phyloP scores from a whole-genome alignment of 2,113 vertebrate species.

The Kobus ellipsiprymnus region DNA sequence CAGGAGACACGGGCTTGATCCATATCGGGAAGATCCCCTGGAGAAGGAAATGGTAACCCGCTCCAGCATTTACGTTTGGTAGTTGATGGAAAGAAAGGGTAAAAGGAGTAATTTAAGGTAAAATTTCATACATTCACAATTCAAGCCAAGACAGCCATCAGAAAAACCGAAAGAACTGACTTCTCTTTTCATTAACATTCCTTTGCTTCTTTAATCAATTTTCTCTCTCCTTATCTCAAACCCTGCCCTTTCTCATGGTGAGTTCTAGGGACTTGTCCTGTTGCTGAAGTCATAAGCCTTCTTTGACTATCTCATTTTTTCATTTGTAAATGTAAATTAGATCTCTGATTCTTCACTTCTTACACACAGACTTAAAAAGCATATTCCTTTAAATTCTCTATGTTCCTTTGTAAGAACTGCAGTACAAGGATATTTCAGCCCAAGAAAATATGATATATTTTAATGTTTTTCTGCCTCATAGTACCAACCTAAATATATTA shows the following conservation, averaged over 20 bases:
- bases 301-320: neutral
- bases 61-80: neutral
- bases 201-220: neutral
- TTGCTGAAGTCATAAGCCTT: neutral
- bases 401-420: neutral
- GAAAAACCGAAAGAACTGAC: neutral
- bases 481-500: neutral
- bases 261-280: neutral
- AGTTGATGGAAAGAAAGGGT: neutral
- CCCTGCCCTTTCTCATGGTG: neutral
- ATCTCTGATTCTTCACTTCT: neutral
- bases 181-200: neutral
- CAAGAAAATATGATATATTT: neutral
- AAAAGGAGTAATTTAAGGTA: neutral
- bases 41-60: neutral
- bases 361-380: neutral
- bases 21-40: neutral
- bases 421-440: neutral
- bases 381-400: neutral
- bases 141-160: neutral
- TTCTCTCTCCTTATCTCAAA: neutral
- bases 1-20: neutral
- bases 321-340: slow-evolving; percentile 11
- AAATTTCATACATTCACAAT: neutral
- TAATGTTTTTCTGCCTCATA: neutral